These are phyloP conservation scores for Eufriesea mexicana DNA, from an alignment of 1,140 invertebrate species.

Conservation along the genomic window DNA sequence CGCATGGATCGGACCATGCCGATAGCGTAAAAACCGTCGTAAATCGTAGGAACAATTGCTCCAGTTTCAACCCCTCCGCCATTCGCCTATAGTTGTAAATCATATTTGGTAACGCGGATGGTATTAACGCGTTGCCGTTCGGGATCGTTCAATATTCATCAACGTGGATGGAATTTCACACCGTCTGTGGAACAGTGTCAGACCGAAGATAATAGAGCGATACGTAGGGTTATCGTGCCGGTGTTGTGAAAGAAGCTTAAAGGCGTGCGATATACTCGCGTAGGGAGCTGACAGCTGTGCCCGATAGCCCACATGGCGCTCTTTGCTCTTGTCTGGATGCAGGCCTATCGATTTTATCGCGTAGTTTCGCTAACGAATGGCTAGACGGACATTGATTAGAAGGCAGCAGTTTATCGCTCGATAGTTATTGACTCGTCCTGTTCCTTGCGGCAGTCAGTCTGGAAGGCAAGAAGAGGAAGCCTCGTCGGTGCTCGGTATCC, in stretches of 20 bases:
- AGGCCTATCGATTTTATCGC: conserved; percentile 74
- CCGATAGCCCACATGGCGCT: conserved; percentile 74
- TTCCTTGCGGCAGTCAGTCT: neutral
- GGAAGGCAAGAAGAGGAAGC: neutral
- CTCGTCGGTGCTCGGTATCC: neutral
- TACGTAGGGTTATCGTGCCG: neutral
- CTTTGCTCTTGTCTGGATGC: conserved; percentile 68
- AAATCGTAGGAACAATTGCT: neutral
- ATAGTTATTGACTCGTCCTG: conserved; percentile 54
- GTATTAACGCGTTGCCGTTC: neutral
- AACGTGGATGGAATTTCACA: conserved; percentile 30
- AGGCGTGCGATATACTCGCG: conserved; percentile 31
- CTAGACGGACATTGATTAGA: conserved; percentile 47
- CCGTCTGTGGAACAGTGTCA: neutral
- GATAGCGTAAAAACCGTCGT: neutral
- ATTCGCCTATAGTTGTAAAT: neutral
- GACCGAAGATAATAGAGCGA: neutral
- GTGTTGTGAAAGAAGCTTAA: conserved; percentile 61
- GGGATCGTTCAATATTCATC: conserved; percentile 36
- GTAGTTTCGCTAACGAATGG: conserved; percentile 52
- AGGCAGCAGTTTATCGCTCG: conserved; percentile 41
- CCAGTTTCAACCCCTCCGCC: neutral
- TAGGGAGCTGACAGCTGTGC: conserved; percentile 73
- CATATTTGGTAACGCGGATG: neutral
- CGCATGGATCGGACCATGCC: neutral